phyloP scores from a whole-genome alignment of 2,113 vertebrate genomes.

The Leuciscus idus region DNA sequence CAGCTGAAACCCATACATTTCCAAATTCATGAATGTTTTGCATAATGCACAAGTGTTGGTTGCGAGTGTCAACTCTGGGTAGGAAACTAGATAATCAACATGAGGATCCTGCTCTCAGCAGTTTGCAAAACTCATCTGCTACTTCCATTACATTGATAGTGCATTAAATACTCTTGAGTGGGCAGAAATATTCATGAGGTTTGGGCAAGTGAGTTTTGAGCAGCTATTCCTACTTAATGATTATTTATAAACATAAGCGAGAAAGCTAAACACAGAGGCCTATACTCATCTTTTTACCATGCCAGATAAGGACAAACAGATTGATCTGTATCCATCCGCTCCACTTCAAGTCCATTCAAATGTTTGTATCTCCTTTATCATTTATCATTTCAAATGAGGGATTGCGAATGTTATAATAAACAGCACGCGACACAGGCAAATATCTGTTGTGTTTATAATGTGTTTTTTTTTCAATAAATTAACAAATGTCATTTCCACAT shows the following conservation, averaged over 20 bases:
- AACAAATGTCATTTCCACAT: neutral
- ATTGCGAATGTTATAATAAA: neutral
- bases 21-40: neutral
- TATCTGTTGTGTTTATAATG: neutral
- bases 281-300: neutral
- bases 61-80: neutral
- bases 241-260: constrained; percentile 12
- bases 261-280: constrained; percentile 12
- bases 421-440: neutral
- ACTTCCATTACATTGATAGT: neutral
- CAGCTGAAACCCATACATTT: neutral
- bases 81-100: constrained; percentile 13
- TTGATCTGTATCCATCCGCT: neutral
- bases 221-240: constrained; percentile 31
- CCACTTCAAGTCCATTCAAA: constrained; percentile 24
- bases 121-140: neutral
- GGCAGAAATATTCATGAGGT: constrained; percentile 19
- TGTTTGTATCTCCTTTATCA: neutral
- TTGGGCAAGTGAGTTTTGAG: constrained; percentile 8
- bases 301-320: constrained; percentile 33
- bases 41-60: neutral
- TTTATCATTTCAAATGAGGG: constrained; percentile 9
- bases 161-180: neutral
- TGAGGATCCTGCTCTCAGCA: constrained; percentile 2
- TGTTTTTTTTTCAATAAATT: neutral